Evolutionary conservation across 2,888 invertebrate species (phyloP), one percentile per base, ranked within the genome.

Genomic region (Calliphora vomitoria): DNA sequence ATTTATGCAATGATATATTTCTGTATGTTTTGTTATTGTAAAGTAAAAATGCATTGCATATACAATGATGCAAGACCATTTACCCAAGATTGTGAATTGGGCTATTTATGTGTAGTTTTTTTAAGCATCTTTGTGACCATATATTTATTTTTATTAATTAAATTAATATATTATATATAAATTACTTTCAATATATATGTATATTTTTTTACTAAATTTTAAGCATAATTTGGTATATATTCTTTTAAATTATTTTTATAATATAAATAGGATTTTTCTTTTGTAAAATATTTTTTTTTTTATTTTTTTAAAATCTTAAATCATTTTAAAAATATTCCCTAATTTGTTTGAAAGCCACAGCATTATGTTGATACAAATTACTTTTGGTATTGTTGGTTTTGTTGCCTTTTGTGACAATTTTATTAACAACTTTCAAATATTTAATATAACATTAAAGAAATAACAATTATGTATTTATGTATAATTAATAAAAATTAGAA

Each of bases 41-140:
- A n/a, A n/a, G n/a, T n/a, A n/a, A n/a, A n/a, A n/a, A n/a, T n/a
- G n/a, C n/a, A n/a, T n/a, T n/a, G n/a, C n/a, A n/a, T n/a, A n/a
- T n/a, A n/a, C n/a, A n/a, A n/a, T n/a, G n/a, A n/a, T n/a, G n/a
- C n/a, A n/a, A n/a, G n/a, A n/a, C n/a, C n/a, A n/a, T n/a, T n/a
- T n/a, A n/a, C n/a, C n/a, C n/a, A n/a, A n/a, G n/a, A n/a, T n/a
- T n/a, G n/a, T n/a, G n/a, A n/a, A n/a, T n/a, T n/a, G n/a, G n/a
- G n/a, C n/a, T n/a, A n/a, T n/a, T n/a, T n/a, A 18, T 62, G 15
- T 38, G 6, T 81, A 55, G n/a, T 64, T 50, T 82, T 78, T 55
- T 74, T 75, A 86, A 89, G 89, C 89, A 82, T 87, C 89, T 89
- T 89, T 89, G 89, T 89, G 89, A 89, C 89, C 89, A 85, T 82